A percentile compares a stretch with the other conserved stretches of the same genome.
Conservation (phyloP, 2,113 vertebrate species). For the Daphoenositta chrysoptera region DNA sequence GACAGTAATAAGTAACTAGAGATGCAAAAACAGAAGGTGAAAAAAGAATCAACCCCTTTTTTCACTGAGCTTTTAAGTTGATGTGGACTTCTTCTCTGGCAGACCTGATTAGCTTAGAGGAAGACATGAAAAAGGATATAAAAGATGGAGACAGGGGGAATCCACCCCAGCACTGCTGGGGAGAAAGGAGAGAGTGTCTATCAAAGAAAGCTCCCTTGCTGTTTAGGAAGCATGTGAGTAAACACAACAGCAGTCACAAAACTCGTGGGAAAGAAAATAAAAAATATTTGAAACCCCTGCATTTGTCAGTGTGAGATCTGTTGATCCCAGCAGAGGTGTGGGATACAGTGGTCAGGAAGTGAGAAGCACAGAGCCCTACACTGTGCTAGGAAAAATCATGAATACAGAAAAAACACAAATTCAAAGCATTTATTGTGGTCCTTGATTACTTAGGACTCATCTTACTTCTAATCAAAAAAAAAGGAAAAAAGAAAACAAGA, state of each 20-base stretch:
- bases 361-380: neutral
- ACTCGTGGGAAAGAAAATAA: constrained; percentile 56
- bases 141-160: neutral
- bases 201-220: neutral
- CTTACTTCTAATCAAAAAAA: neutral
- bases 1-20: constrained; percentile 36
- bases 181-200: neutral
- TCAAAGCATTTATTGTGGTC: neutral
- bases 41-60: neutral
- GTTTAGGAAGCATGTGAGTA: constrained; percentile 39
- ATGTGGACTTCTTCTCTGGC: neutral
- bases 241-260: constrained; percentile 7
- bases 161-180: rapidly evolving
- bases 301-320: neutral
- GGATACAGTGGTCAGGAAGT: neutral
- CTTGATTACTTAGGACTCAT: neutral
- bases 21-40: neutral
- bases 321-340: neutral
- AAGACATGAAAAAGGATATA: neutral
- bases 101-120: neutral
- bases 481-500: neutral
- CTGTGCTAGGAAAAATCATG: neutral
- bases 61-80: neutral
- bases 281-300: constrained; percentile 11
- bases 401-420: neutral